phyloP scores from a whole-genome alignment of 1,140 invertebrate species.

The Lordiphosa clarofinis region DNA sequence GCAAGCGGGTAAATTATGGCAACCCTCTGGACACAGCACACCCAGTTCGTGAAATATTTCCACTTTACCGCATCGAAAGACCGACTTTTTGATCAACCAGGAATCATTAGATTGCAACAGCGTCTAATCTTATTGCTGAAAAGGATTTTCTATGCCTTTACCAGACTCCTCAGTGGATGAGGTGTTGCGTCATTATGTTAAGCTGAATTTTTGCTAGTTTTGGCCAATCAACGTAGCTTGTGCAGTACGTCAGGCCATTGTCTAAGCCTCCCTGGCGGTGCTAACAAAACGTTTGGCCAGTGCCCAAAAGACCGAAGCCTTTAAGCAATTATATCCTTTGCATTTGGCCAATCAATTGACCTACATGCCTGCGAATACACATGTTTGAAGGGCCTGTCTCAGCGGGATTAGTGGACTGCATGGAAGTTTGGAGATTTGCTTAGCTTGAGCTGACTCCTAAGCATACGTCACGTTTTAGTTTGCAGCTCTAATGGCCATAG shows the following conservation, averaged over 20 bases:
- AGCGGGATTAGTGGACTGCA: conserved; percentile 72
- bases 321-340: conserved; percentile 85
- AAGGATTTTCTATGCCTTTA: conserved; percentile 69
- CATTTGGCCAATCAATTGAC: conserved; percentile 90
- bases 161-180: conserved; percentile 71
- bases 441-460: conserved; percentile 31
- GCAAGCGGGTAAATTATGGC: conserved; percentile 33
- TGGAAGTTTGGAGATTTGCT: conserved; percentile 40
- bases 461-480: conserved; percentile 79
- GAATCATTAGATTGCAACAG: conserved; percentile 67
- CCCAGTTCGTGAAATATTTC: conserved; percentile 32
- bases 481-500: conserved; percentile 86
- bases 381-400: conserved; percentile 84
- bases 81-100: conserved; percentile 63
- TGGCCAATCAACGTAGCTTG: conserved; percentile 86
- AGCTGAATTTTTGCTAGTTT: conserved; percentile 85
- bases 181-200: conserved; percentile 83
- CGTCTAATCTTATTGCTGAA: conserved; percentile 58
- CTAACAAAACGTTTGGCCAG: conserved; percentile 84
- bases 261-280: conserved; percentile 86
- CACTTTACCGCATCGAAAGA: conserved; percentile 46
- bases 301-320: conserved; percentile 83
- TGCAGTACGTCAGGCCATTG: conserved; percentile 85
- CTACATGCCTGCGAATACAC: conserved; percentile 84
- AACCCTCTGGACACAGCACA: conserved; percentile 36